A percentile compares a stretch with the other conserved stretches of the same genome.
Conservation (phyloP, 1,140 invertebrate species). For the Harpegnathos saltator region DNA sequence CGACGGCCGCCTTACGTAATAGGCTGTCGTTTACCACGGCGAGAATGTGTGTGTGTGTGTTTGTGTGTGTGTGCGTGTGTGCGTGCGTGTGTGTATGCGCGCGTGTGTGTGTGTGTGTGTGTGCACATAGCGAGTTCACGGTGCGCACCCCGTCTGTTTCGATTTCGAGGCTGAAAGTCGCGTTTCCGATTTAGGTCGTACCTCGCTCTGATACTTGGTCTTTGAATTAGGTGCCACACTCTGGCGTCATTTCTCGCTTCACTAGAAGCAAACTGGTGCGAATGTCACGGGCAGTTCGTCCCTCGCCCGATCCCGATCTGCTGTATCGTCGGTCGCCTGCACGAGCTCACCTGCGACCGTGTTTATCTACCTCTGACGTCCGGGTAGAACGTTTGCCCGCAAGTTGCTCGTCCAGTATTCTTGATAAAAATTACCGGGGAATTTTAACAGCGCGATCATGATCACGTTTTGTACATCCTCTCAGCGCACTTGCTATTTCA, state of each 20-base stretch:
- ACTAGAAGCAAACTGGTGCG: constrained; percentile 20
- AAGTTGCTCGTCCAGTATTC: not conserved
- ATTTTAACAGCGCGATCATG: not conserved
- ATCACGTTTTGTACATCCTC: not conserved
- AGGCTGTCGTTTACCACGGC: too few relatives aligned
- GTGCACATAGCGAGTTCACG: not conserved
- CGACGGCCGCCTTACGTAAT: too few relatives aligned
- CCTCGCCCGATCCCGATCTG: too few relatives aligned
- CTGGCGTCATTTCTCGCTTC: constrained; percentile 42
- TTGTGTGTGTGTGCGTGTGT: too few relatives aligned
- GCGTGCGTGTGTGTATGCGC: too few relatives aligned
- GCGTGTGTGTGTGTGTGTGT: too few relatives aligned
- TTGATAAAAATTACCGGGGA: not conserved
- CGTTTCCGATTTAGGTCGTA: constrained; percentile 40
- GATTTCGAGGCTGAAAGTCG: constrained; percentile 36
- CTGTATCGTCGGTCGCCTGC: constrained; percentile 21
- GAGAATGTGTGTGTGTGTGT: too few relatives aligned
- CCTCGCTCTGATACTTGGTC: constrained; percentile 34
- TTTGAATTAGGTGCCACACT: constrained; percentile 30
- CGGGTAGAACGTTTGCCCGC: not conserved
- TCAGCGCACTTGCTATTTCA: not conserved
- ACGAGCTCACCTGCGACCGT: not conserved
- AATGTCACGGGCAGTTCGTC: constrained; percentile 44
- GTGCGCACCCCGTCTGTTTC: not conserved
- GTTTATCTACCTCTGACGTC: not conserved